Evolutionary conservation across 92 coral and sea anemone species (phyloP), one percentile per base, ranked within the genome.

Genomic region (Palythoa heliodiscus): DNA sequence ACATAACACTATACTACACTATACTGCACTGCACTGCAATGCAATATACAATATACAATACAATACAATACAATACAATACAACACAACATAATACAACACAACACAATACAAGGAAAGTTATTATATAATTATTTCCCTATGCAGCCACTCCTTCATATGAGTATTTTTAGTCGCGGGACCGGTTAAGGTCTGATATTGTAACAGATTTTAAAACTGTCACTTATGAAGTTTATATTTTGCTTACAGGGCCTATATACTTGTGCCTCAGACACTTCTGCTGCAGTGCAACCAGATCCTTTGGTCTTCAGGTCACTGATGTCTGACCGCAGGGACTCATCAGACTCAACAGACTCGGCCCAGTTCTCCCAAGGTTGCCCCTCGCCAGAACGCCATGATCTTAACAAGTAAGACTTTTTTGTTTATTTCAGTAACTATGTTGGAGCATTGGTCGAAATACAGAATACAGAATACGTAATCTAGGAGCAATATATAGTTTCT

Each of bases 301-400:
- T 78, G 29, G 72, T 63, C 13, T 12, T 57, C 71, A 78, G 83
- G 57, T 61, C 72, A 40, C 83, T 38, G 58, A 37, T 19, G 29
- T 63, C 71, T 25, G 54, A 39, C 72, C 83, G 73, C 25, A 48
- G 83, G 20, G 83, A 63, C n/a, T 78, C 83, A 15, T 78, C 38
- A 19, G 73, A 48, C 8, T 78, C 87, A 22, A 43, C 47, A 61
- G 75, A 69, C 69, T 14, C 43, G 50, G 23, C 58, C 20, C 22
- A 71, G 70, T 37, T 52, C 29, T 40, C 88, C 54, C 75, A 55
- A 4, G 71, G 29, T 40, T 74, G 75, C 43, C 54, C 88, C 14
- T 75, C 88, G 39, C 88, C 83, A 22, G 82, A 60, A 37, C 25
- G 29, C 35, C 52, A 24, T 48, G 60, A 63, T 5, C 20, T 70